Evolutionary conservation across 1,140 invertebrate genomes (phyloP).

Genomic region (Habropoda laboriosa): DNA sequence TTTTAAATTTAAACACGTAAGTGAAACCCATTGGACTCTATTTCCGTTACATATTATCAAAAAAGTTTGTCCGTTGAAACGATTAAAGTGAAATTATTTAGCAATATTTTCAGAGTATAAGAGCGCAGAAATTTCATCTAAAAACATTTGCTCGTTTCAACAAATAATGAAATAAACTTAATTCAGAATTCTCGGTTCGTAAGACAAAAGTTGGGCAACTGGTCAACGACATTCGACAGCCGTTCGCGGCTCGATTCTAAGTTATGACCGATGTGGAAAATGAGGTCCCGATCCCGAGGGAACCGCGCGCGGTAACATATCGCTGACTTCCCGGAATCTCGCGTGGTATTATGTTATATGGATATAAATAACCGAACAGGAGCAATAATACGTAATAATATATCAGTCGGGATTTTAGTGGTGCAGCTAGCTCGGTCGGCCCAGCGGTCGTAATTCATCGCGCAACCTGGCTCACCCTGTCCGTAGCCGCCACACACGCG

Average conservation of each 20-base stretch:
- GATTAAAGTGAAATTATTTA: no score
- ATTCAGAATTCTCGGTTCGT: not conserved
- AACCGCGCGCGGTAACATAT: conserved; percentile 68
- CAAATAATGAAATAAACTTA: not conserved
- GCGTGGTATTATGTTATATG: conserved; percentile 81
- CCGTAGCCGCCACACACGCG: conserved; percentile 48
- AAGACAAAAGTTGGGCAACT: conserved; percentile 34
- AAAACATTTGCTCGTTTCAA: no score
- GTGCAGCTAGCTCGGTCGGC: conserved; percentile 77
- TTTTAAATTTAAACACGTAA: no score
- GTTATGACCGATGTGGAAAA: conserved; percentile 81
- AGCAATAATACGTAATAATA: conserved; percentile 83
- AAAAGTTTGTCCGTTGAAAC: no score
- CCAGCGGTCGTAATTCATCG: conserved; percentile 82
- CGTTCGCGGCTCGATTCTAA: conserved; percentile 60
- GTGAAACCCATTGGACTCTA: no score
- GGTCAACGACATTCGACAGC: conserved; percentile 49
- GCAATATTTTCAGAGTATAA: no score
- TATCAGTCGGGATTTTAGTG: conserved; percentile 83
- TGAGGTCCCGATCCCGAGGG: conserved; percentile 77
- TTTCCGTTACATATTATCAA: no score
- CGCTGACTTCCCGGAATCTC: conserved; percentile 77
- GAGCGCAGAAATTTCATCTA: no score
- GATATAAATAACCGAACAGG: conserved; percentile 82
- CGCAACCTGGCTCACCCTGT: conserved; percentile 71